Percentiles rank a stretch among this genome's conserved stretches.
phyloP scores from a whole-genome alignment of 2,888 invertebrate genomes.

The Achlya flavicornis region DNA sequence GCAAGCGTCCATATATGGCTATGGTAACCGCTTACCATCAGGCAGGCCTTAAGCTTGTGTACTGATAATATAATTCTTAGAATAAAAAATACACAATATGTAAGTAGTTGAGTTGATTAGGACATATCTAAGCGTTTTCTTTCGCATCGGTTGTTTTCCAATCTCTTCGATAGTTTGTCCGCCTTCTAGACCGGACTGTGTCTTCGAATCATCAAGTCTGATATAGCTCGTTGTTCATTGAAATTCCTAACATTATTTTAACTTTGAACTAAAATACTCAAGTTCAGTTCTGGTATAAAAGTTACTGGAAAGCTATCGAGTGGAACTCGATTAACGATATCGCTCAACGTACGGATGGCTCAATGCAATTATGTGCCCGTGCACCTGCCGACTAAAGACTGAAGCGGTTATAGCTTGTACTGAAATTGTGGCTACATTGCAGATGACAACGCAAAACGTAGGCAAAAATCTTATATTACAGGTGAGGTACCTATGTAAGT shows the following conservation, averaged over 20 bases:
- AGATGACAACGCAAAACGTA: background rate
- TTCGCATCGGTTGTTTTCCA: too few species aligned
- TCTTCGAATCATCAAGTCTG: too few species aligned
- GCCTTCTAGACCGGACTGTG: too few species aligned
- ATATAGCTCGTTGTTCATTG: too few species aligned
- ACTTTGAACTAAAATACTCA: background rate
- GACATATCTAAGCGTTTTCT: too few species aligned
- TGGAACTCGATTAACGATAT: slow-evolving; percentile 58
- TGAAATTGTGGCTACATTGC: background rate
- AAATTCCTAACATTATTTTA: background rate
- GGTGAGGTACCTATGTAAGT: background rate
- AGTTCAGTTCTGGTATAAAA: slow-evolving; percentile 23
- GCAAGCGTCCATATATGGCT: too few species aligned
- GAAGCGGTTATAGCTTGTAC: background rate
- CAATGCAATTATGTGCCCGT: slow-evolving; percentile 54
- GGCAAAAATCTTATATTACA: background rate
- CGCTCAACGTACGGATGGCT: slow-evolving; percentile 39
- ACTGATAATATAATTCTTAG: too few species aligned
- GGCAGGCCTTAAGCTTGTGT: too few species aligned
- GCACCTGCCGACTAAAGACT: slow-evolving; percentile 40
- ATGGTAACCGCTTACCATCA: too few species aligned
- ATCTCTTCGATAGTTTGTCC: too few species aligned
- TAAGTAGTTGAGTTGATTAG: too few species aligned
- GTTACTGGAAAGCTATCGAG: slow-evolving; percentile 32
- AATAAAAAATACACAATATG: too few species aligned